phyloP scores from a whole-genome alignment of 2,113 vertebrate species.

The Rhea americana region DNA sequence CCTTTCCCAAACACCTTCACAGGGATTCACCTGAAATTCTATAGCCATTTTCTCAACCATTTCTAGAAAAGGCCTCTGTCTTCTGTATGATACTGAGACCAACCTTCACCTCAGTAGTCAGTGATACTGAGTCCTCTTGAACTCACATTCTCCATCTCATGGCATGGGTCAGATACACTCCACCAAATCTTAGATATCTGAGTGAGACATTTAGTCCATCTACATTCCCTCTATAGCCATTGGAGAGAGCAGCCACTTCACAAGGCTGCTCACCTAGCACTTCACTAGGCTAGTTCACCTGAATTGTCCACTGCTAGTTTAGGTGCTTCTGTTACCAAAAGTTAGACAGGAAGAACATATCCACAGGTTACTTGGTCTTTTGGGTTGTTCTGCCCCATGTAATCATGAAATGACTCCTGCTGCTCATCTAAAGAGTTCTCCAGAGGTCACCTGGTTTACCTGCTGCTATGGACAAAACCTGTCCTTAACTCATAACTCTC shows the following conservation, averaged over 20 bases:
- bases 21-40: not conserved
- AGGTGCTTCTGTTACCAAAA: not conserved
- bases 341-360: not conserved
- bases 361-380: not conserved
- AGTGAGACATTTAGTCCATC: not conserved
- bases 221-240: not conserved
- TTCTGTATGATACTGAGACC: not conserved
- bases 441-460: not conserved
- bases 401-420: not conserved
- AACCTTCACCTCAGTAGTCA: not conserved
- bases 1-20: not conserved
- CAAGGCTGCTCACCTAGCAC: too few species aligned
- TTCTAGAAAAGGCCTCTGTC: not conserved
- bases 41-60: not conserved
- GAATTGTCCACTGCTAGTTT: not conserved
- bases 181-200: not conserved
- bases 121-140: not conserved
- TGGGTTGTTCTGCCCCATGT: not conserved
- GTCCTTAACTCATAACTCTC: not conserved
- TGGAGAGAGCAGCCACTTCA: not conserved
- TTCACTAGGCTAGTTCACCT: not conserved
- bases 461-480: not conserved
- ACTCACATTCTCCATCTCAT: not conserved
- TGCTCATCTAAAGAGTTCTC: not conserved
- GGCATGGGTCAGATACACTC: not conserved